These are phyloP conservation scores for Dendrolimus houi DNA, from an alignment of 2,888 invertebrate species.

Conservation along the genomic window DNA sequence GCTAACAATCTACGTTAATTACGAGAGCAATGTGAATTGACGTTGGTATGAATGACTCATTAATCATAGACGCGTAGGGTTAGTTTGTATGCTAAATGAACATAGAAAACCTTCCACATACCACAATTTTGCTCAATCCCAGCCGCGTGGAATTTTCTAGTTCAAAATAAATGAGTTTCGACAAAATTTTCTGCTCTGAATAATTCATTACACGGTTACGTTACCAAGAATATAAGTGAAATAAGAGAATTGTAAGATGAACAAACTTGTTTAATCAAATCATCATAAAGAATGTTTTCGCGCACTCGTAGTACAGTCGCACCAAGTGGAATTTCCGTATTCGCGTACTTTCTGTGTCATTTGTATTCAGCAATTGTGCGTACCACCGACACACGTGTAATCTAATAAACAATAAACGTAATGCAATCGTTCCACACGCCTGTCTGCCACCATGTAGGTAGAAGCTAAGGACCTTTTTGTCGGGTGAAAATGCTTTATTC, in stretches of 20 bases:
- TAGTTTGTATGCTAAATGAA: too few species aligned
- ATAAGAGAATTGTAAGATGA: conserved; percentile 14
- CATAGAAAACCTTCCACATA: too few species aligned
- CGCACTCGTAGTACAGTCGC: conserved; percentile 28
- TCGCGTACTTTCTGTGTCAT: conserved; percentile 64
- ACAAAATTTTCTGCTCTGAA: too few species aligned
- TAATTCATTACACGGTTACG: too few species aligned
- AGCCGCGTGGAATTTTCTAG: too few species aligned
- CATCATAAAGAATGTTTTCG: conserved; percentile 11
- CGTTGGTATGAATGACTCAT: conserved; percentile 6
- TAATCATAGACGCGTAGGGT: neutral
- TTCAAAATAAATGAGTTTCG: too few species aligned
- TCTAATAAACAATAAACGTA: conserved; percentile 38
- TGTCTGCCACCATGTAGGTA: too few species aligned
- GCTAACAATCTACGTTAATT: conserved; percentile 9
- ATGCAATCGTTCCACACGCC: conserved; percentile 20
- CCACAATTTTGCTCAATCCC: too few species aligned
- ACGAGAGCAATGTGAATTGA: conserved; percentile 1
- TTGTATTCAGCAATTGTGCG: conserved; percentile 48
- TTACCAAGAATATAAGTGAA: conserved; percentile 11
- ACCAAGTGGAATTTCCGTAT: conserved; percentile 61
- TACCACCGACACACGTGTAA: conserved; percentile 24
- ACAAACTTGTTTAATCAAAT: conserved; percentile 18
- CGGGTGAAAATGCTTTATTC: too few species aligned
- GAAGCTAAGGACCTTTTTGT: too few species aligned